phyloP scores from a whole-genome alignment of 2,113 vertebrate species.

The Anguilla japonica region DNA sequence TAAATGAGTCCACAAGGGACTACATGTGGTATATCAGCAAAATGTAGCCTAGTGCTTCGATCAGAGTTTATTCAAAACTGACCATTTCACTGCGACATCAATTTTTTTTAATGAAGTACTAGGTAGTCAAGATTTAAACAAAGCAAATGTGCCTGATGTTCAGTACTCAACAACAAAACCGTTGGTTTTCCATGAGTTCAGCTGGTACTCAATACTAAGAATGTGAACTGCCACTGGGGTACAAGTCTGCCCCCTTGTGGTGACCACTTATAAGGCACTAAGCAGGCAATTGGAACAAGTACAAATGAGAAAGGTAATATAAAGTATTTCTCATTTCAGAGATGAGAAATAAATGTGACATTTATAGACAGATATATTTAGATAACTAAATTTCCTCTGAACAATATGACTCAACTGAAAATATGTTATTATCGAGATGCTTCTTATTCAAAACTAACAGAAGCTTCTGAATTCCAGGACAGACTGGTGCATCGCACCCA shows the following conservation, averaged over 20 bases:
- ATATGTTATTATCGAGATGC: neutral
- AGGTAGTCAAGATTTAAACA: too few relatives aligned
- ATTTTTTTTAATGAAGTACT: neutral
- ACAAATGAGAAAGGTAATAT: neutral
- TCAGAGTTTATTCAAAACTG: too few relatives aligned
- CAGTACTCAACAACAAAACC: neutral
- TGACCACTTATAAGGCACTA: conserved; percentile 42
- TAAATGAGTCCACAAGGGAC: too few relatives aligned
- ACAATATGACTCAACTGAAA: neutral
- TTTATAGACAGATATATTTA: neutral
- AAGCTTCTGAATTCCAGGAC: neutral
- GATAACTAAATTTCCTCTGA: neutral
- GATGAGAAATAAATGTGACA: neutral
- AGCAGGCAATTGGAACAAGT: neutral
- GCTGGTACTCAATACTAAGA: neutral
- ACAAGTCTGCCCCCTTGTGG: conserved; percentile 68
- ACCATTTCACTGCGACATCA: neutral
- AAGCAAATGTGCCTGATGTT: neutral
- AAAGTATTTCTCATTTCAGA: neutral
- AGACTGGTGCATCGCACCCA: neutral
- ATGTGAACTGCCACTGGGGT: conserved; percentile 35
- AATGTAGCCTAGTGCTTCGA: too few relatives aligned
- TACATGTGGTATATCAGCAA: too few relatives aligned
- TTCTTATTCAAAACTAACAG: neutral
- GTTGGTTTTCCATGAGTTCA: neutral